phyloP scores from a whole-genome alignment of 2,888 invertebrate species.

The Danaus chrysippus region DNA sequence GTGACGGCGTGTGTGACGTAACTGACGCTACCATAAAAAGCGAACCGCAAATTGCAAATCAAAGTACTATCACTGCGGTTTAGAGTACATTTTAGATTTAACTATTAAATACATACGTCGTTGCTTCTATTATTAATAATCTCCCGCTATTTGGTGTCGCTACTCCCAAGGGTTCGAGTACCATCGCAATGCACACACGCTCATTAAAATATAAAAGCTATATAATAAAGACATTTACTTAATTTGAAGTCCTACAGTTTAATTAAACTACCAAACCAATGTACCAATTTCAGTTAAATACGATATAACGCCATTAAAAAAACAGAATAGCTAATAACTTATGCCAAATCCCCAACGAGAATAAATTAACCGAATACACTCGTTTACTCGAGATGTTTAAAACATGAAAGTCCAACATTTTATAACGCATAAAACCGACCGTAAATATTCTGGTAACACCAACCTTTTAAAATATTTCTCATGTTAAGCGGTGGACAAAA shows the following conservation, averaged over 20 bases:
- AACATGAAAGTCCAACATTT: conserved; percentile 3
- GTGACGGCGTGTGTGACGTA: conserved; percentile 52
- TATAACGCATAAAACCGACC: conserved; percentile 6
- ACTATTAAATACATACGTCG: conserved; percentile 52
- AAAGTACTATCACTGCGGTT: conserved; percentile 62
- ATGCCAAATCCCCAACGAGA: conserved; percentile 19
- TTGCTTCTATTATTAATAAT: conserved; percentile 72
- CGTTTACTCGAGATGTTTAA: background rate
- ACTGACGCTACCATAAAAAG: conserved; percentile 51
- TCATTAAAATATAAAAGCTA: conserved; percentile 37
- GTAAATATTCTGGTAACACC: conserved; percentile 16
- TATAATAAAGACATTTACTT: conserved; percentile 24
- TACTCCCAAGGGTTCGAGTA: conserved; percentile 65
- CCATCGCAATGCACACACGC: conserved; percentile 54
- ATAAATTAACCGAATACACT: conserved; percentile 9
- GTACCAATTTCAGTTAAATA: too few species aligned
- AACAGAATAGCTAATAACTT: too few species aligned
- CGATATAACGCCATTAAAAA: too few species aligned
- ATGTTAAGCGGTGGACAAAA: conserved; percentile 22
- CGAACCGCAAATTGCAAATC: conserved; percentile 55
- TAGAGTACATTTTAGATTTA: conserved; percentile 60
- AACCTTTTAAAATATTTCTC: conserved; percentile 17
- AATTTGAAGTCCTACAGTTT: too few species aligned
- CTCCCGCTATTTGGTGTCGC: conserved; percentile 74
- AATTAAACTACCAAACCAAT: too few species aligned